Evolutionary conservation across 2,797 vertebrate genomes (phyloP).

Genomic region (Bovichtus diacanthus): DNA sequence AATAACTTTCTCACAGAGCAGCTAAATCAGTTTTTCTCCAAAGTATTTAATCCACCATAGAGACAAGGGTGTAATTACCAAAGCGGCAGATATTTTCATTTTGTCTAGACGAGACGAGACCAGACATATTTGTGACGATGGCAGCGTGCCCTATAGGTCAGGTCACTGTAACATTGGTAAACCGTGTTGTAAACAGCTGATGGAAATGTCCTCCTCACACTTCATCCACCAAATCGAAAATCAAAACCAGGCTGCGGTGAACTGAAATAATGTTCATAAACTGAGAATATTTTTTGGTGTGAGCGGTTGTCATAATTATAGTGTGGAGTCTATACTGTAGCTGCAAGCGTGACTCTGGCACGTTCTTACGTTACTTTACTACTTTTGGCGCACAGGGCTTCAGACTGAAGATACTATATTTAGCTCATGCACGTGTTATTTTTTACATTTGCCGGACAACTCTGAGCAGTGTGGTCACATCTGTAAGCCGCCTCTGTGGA

Average conservation of each 20-base stretch:
- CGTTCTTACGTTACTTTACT: conserved; percentile 8
- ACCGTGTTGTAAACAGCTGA: conserved; percentile 44
- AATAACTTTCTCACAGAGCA: conserved; percentile 38
- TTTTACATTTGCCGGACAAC: conserved; percentile 48
- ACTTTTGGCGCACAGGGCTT: background rate
- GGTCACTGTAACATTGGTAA: conserved; percentile 49
- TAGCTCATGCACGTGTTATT: conserved; percentile 30
- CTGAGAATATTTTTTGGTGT: conserved; percentile 6
- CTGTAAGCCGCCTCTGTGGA: conserved; percentile 49
- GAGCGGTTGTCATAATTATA: conserved; percentile 12
- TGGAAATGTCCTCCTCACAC: conserved; percentile 22
- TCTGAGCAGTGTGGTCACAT: conserved; percentile 62
- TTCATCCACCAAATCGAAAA: background rate
- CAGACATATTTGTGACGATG: conserved; percentile 62
- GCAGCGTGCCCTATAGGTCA: conserved; percentile 58
- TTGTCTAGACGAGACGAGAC: conserved; percentile 77
- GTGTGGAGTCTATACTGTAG: background rate
- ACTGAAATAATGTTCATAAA: conserved; percentile 1
- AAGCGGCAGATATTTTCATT: conserved; percentile 77
- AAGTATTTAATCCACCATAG: conserved; percentile 59
- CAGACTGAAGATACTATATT: conserved; percentile 27
- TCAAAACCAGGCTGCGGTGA: background rate
- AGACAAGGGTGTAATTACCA: conserved; percentile 76
- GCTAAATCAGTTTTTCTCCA: conserved; percentile 51
- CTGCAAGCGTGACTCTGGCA: conserved; percentile 8